Evolutionary conservation across 2,888 invertebrate genomes (phyloP).

Genomic region (Gymnoscelis rufifasciata): DNA sequence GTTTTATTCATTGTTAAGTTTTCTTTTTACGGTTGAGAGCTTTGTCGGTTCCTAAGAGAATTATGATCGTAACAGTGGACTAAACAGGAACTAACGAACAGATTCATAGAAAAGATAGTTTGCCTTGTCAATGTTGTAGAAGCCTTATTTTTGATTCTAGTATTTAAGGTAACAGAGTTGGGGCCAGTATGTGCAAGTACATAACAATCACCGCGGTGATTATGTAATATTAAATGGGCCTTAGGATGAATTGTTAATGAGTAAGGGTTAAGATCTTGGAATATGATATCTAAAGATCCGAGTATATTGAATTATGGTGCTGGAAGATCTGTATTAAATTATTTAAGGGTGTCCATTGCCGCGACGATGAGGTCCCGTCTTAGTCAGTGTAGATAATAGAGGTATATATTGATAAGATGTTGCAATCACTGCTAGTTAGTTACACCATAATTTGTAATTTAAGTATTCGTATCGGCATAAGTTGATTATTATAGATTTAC

Average conservation of each 20-base stretch:
- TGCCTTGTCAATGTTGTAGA: constrained; percentile 56
- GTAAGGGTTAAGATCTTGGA: constrained; percentile 33
- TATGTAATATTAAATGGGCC: constrained; percentile 32
- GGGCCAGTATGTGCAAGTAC: constrained; percentile 58
- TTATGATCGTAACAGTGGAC: constrained; percentile 36
- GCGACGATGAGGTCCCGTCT: constrained; percentile 39
- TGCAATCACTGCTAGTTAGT: constrained; percentile 38
- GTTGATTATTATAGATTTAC: constrained; percentile 36
- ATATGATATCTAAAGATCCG: constrained; percentile 41
- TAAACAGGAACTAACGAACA: constrained; percentile 31
- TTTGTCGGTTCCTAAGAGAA: constrained; percentile 56
- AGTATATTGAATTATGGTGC: constrained; percentile 59
- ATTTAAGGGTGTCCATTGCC: constrained; percentile 47
- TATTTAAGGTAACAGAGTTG: constrained; percentile 55
- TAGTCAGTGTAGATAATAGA: constrained; percentile 51
- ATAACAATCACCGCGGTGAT: constrained; percentile 27
- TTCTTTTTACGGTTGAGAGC: constrained; percentile 42
- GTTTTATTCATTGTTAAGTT: constrained; percentile 64
- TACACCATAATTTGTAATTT: constrained; percentile 19
- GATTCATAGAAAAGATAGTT: constrained; percentile 43
- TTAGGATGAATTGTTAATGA: constrained; percentile 34
- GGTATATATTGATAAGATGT: constrained; percentile 43
- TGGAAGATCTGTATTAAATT: constrained; percentile 70
- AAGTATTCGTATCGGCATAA: constrained; percentile 32
- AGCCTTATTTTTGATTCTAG: constrained; percentile 61